Evolutionary conservation across 2,113 vertebrate species (phyloP).

Genomic region (Ammospiza caudacuta): DNA sequence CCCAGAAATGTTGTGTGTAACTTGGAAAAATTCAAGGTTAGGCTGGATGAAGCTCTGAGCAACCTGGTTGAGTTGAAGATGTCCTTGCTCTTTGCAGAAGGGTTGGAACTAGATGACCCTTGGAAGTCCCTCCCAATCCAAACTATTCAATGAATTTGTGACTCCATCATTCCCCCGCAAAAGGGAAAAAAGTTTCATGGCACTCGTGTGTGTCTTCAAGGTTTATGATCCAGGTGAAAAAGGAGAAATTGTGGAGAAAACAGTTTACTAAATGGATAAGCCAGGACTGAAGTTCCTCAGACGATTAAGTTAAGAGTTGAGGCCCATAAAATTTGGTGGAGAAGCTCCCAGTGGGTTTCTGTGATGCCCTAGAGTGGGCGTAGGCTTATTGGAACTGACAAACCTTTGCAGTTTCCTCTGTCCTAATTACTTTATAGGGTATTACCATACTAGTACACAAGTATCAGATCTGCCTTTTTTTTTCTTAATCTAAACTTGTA

Average conservation of each 20-base stretch:
- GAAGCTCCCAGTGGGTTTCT: neutral
- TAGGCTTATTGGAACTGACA: neutral
- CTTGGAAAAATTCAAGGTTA: neutral
- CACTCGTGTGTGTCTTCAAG: accelerated
- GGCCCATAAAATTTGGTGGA: neutral
- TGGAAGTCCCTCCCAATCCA: neutral
- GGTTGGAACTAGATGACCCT: neutral
- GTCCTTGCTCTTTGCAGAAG: neutral
- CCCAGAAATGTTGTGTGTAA: neutral
- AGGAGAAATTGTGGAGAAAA: neutral
- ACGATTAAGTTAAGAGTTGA: conserved; percentile 19
- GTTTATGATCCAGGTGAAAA: neutral
- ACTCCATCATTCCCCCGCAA: neutral
- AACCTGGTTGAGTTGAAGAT: accelerated
- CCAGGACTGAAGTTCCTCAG: neutral
- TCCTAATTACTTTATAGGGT: conserved; percentile 67
- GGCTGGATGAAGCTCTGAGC: neutral
- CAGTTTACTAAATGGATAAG: neutral
- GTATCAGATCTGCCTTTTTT: conserved; percentile 32
- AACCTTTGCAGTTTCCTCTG: conserved; percentile 29
- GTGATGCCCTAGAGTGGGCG: neutral
- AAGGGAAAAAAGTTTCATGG: neutral
- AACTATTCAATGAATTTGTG: neutral
- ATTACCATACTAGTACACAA: conserved; percentile 67
- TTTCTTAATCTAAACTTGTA: conserved; percentile 73